Conservation (phyloP, 1,140 invertebrate species). For the Drosophila sp. region DNA sequence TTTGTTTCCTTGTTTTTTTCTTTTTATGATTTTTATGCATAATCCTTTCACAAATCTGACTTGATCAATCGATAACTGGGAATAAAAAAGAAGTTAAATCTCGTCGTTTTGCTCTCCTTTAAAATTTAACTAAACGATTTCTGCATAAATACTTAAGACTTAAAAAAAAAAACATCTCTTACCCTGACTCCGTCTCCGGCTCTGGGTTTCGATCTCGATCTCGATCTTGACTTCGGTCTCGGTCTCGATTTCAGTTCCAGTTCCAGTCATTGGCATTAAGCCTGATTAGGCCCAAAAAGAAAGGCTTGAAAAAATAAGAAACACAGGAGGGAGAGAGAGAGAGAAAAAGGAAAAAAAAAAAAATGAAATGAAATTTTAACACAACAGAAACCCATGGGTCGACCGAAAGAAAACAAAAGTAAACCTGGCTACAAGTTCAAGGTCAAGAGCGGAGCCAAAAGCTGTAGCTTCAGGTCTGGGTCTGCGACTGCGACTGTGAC, state of each 20-base stretch:
- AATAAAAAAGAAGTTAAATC: not conserved
- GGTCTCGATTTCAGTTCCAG: conserved; percentile 1
- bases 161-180: not conserved
- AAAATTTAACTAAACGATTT: conserved; percentile 33
- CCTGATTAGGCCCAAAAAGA: conserved; percentile 67
- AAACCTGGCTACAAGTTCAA: conserved; percentile 78
- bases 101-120: conserved; percentile 26
- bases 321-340: not conserved
- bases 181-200: too few relatives aligned
- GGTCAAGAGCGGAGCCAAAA: conserved; percentile 70
- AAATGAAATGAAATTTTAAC: conserved; percentile 11
- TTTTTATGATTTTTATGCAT: not conserved
- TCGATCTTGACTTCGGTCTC: not conserved
- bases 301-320: conserved; percentile 42
- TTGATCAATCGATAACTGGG: not conserved
- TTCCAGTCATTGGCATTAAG: conserved; percentile 65
- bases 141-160: conserved; percentile 52
- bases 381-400: conserved; percentile 29
- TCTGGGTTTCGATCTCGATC: not conserved
- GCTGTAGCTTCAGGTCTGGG: conserved; percentile 50
- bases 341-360: conserved; percentile 38
- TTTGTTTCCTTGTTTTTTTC: not conserved
- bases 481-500: not conserved
- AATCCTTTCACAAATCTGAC: conserved; percentile 1
- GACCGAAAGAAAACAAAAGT: conserved; percentile 78